A percentile compares a stretch with the other conserved stretches of the same genome.
Evolutionary conservation across 2,113 vertebrate species (phyloP).

Genomic region (Pseudois nayaur): DNA sequence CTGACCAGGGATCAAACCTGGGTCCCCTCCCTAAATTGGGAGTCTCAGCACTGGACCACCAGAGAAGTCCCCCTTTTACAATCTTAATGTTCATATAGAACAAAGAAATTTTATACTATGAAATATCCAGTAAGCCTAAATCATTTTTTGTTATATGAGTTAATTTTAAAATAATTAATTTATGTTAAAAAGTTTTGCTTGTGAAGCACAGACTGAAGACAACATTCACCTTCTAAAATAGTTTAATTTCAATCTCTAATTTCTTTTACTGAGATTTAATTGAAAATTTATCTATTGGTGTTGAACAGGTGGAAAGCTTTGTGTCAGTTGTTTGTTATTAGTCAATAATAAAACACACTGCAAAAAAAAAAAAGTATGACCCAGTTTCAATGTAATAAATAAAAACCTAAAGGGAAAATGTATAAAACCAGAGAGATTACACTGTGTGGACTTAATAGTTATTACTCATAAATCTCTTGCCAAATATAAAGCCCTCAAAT

Average conservation of each 20-base stretch:
- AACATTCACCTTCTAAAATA: not conserved
- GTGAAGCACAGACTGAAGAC: not conserved
- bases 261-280: not conserved
- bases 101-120: not conserved
- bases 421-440: not conserved
- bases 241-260: not conserved
- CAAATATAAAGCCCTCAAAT: not conserved
- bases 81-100: not conserved
- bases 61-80: not conserved
- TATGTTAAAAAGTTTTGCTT: not conserved
- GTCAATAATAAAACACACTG: not conserved
- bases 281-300: not conserved
- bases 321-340: not conserved
- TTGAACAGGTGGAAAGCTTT: not conserved
- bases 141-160: not conserved
- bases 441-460: not conserved
- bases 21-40: not conserved
- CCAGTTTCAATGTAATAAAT: not conserved
- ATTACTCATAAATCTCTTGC: not conserved
- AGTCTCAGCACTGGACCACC: not conserved
- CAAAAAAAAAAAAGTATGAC: not conserved
- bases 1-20: not conserved
- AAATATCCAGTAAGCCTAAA: not conserved
- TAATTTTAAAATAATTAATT: not conserved
- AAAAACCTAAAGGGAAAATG: not conserved